A percentile compares a stretch with the other conserved stretches of the same genome.
These are phyloP conservation scores for Mesopsocus fuscifrons DNA, from an alignment of 2,888 invertebrate species.

Conservation along the genomic window DNA sequence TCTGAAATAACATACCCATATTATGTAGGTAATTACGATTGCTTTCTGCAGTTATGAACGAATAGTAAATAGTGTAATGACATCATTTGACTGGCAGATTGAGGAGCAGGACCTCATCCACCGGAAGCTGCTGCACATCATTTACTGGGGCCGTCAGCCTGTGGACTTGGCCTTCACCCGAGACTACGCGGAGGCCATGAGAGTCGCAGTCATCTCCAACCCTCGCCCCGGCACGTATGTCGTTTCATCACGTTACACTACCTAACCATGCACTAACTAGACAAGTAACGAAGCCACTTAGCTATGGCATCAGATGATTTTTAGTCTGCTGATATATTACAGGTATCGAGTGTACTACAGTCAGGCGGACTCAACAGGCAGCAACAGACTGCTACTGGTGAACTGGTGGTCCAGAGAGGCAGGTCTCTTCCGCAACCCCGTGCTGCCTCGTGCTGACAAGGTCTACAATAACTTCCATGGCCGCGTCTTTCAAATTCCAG, in stretches of 20 bases:
- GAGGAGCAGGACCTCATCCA: conserved; percentile 34
- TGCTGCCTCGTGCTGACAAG: conserved; percentile 37
- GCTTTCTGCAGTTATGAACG: too few relatives aligned
- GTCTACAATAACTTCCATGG: conserved; percentile 46
- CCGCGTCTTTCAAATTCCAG: conserved; percentile 44
- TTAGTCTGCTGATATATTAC: too few relatives aligned
- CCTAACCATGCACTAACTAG: too few relatives aligned
- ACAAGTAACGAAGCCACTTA: not conserved
- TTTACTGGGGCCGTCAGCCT: conserved; percentile 40
- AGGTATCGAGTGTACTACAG: conserved; percentile 55
- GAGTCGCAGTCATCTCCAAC: conserved; percentile 42
- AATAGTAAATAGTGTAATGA: too few relatives aligned
- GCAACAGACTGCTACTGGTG: conserved; percentile 37
- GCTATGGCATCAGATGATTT: too few relatives aligned
- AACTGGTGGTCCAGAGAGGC: conserved; percentile 49
- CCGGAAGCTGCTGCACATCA: conserved; percentile 41
- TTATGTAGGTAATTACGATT: too few relatives aligned
- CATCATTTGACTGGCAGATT: too few relatives aligned
- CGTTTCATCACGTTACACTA: conserved; percentile 6
- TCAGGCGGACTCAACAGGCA: conserved; percentile 39
- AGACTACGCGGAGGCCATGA: conserved; percentile 34
- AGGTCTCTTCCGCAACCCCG: conserved; percentile 43
- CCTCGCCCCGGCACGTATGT: conserved; percentile 38
- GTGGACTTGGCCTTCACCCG: conserved; percentile 31
- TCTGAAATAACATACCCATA: too few relatives aligned